Base-by-base conservation (phyloP, 2,113 vertebrate species). In the Aegithalos caudatus region DNA sequence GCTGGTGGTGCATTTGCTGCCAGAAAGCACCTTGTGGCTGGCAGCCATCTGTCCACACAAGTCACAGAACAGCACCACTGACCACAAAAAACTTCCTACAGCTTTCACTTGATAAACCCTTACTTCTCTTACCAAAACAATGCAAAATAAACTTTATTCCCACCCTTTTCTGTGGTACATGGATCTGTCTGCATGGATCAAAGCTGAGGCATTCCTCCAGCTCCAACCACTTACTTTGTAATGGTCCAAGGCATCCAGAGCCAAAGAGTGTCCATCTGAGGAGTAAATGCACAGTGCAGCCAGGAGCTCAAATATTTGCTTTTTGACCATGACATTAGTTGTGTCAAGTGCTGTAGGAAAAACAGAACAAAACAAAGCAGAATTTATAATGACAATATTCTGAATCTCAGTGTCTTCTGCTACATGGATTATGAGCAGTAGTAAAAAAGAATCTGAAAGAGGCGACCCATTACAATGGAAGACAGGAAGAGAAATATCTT, bases 291-390 rank as follows among this genome's bases (percentile, higher is more conserved):
- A 99, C 83, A 99, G 98, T 50, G 99, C 99, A 4, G 99, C 99
- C 60, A 99, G 97, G 38, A 99, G 98, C 93, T 99, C 99, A 97
- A 99, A 99, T 86, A 99, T 99, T 95, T 99, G 99, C 97, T 99
- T 99, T 98, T 99, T 99, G 91, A 99, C 99, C 99, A 99, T 99
- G 60, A 98, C 98, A 67, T 99, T 99, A 54, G 99, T 99, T 1
- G 99, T 99, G 94, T 99, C 99, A 97, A 99, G 97, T 38, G 99
- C 99, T 99, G 97, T 37, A 70, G 44, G 21, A 54, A 82, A 94
- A 92, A 25, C 14, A 86, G 65, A 89, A 71, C 12, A 86, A 76
- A 90, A 74, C 78, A 74, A 73, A 42, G 8, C 5, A 42, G 7
- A 58, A 82, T 83, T 86, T 67, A 45, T 14, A 80, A 72, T 22